A percentile compares a stretch with the other conserved stretches of the same genome.
Evolutionary conservation across 1,140 invertebrate species (phyloP).

Genomic region (Eupristina koningsbergeri): DNA sequence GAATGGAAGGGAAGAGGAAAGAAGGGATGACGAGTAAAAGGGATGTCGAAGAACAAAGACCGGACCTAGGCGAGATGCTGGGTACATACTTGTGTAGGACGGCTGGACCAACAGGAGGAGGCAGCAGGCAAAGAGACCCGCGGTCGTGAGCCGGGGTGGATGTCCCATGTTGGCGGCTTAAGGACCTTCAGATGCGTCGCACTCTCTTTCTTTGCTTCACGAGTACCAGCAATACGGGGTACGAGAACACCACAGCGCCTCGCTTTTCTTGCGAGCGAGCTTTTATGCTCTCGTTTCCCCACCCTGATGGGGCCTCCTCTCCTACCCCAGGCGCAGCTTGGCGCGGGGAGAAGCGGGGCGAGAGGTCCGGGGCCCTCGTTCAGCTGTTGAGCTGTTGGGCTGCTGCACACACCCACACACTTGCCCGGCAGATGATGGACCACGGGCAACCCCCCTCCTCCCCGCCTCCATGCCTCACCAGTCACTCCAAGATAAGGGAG

Average conservation of each 20-base stretch:
- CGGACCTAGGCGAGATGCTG: neutral
- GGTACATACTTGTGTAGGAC: constrained; percentile 36
- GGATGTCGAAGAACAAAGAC: neutral
- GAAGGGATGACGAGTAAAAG: neutral
- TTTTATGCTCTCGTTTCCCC: constrained; percentile 72
- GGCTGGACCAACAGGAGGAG: constrained; percentile 56
- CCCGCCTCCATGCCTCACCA: neutral
- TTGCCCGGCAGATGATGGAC: constrained; percentile 23
- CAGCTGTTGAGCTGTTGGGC: no score
- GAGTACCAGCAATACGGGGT: constrained; percentile 59
- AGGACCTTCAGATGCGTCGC: constrained; percentile 53
- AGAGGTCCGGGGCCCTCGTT: constrained; percentile 4
- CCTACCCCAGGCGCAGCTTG: neutral
- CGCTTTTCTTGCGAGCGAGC: constrained; percentile 68
- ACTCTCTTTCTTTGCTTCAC: constrained; percentile 48
- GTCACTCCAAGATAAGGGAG: constrained; percentile 14
- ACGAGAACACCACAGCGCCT: constrained; percentile 69
- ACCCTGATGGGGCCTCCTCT: constrained; percentile 55
- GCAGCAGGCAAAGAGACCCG: constrained; percentile 62
- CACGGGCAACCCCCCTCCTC: neutral
- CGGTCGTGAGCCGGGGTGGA: constrained; percentile 64
- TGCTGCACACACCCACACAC: neutral
- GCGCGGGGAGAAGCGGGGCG: neutral
- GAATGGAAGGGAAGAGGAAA: neutral
- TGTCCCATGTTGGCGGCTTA: constrained; percentile 62